Evolutionary conservation across 2,797 vertebrate genomes (phyloP).

Genomic region (Calcarius lapponicus): DNA sequence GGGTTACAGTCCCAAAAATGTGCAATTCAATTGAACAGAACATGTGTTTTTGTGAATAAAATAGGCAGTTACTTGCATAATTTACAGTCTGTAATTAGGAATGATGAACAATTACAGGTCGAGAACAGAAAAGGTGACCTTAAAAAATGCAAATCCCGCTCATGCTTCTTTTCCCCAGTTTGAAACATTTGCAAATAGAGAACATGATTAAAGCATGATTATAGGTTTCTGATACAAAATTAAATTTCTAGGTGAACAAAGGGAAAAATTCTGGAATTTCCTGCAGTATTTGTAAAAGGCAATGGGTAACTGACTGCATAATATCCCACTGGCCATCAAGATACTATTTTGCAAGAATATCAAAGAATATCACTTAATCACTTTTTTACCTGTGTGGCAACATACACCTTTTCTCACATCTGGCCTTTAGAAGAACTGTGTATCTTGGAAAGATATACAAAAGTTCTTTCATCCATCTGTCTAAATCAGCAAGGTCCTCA

Average conservation of each 20-base stretch:
- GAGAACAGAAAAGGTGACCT: slow-evolving; percentile 28
- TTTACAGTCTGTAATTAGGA: slow-evolving; percentile 27
- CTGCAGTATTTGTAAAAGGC: neutral
- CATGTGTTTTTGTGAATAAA: neutral
- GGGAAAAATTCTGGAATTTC: neutral
- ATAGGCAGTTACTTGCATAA: neutral
- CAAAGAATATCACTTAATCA: neutral
- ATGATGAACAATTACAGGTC: slow-evolving; percentile 29
- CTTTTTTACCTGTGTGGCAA: neutral
- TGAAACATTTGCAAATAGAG: neutral
- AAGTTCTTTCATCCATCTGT: neutral
- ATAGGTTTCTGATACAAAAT: neutral
- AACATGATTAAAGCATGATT: neutral
- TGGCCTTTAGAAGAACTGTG: neutral
- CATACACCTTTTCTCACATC: neutral
- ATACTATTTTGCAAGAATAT: neutral
- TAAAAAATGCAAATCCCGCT: neutral
- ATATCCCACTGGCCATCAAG: neutral
- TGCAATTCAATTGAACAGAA: neutral
- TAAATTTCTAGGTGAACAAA: neutral
- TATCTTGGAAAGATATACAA: neutral
- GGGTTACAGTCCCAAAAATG: neutral
- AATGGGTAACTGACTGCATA: neutral
- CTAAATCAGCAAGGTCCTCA: neutral
- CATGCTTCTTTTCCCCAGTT: rapidly evolving